Percentiles rank a stretch among this genome's conserved stretches.
phyloP scores from a whole-genome alignment of 2,113 vertebrate genomes.

The Chauna torquata region DNA sequence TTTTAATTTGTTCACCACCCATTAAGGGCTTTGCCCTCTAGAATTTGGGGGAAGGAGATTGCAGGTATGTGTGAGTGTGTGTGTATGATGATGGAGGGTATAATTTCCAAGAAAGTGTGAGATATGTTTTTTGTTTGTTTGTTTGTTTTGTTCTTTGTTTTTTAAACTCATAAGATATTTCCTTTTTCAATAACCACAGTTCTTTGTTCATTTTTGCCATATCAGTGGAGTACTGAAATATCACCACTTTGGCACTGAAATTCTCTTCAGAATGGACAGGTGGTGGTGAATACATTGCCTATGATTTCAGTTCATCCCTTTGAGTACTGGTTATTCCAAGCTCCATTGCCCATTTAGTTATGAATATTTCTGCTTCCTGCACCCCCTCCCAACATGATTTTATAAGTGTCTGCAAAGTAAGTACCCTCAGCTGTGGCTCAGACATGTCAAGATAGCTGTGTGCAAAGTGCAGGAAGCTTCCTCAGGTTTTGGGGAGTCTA shows the following conservation, averaged over 20 bases:
- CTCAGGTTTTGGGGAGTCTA: not conserved
- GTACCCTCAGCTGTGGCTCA: not conserved
- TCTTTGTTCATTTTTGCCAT: not conserved
- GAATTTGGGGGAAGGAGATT: not conserved
- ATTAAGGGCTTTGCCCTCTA: not conserved
- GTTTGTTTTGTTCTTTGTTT: not conserved
- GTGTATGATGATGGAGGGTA: not conserved
- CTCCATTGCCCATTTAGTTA: not conserved
- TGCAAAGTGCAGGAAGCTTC: not conserved
- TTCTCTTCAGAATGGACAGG: not conserved
- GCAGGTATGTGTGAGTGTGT: rapidly evolving
- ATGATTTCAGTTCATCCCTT: not conserved
- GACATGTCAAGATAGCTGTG: not conserved
- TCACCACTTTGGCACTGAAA: not conserved
- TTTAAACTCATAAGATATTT: not conserved
- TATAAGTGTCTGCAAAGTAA: not conserved
- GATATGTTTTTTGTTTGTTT: not conserved
- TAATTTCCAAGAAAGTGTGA: not conserved
- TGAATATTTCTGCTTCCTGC: not conserved
- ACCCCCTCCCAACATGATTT: not conserved
- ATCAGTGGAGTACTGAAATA: not conserved
- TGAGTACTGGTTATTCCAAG: not conserved
- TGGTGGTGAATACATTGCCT: not conserved
- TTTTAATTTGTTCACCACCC: not conserved
- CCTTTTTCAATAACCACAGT: not conserved